Evolutionary conservation across 1,140 invertebrate species (phyloP).

Genomic region (Gerris buenoi): DNA sequence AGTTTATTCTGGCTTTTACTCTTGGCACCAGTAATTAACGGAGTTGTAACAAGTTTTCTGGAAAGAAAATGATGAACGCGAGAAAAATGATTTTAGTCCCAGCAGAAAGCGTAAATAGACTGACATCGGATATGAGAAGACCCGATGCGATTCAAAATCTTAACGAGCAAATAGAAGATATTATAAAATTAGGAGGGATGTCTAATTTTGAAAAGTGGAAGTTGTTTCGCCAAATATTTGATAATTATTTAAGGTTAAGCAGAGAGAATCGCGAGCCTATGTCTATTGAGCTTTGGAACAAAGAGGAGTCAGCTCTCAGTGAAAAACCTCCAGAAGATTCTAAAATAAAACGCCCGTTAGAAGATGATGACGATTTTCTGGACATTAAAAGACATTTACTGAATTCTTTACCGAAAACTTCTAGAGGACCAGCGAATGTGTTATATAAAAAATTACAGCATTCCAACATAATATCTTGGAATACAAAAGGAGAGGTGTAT

Average conservation of each 20-base stretch:
- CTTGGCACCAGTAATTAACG: not conserved
- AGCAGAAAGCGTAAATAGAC: not conserved
- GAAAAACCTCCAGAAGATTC: not conserved
- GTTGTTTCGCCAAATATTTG: too few relatives aligned
- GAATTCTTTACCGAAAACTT: not conserved
- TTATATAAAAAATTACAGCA: not conserved
- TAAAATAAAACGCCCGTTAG: not conserved
- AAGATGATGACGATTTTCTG: too few relatives aligned
- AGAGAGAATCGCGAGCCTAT: too few relatives aligned
- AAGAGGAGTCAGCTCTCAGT: not conserved
- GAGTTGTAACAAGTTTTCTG: not conserved
- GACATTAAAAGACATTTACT: not conserved
- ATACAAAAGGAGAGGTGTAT: not conserved
- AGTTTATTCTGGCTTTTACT: not conserved
- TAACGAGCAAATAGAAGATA: not conserved
- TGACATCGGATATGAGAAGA: not conserved
- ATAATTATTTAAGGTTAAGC: too few relatives aligned
- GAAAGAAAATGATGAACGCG: not conserved
- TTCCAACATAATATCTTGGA: not conserved
- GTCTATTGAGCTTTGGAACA: too few relatives aligned
- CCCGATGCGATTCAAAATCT: not conserved
- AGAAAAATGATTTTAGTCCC: not conserved
- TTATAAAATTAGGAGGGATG: not conserved
- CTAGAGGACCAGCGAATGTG: not conserved
- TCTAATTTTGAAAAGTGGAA: too few relatives aligned